Base-by-base conservation (phyloP, 2,113 vertebrate genomes). In the Podarcis raffonei region DNA sequence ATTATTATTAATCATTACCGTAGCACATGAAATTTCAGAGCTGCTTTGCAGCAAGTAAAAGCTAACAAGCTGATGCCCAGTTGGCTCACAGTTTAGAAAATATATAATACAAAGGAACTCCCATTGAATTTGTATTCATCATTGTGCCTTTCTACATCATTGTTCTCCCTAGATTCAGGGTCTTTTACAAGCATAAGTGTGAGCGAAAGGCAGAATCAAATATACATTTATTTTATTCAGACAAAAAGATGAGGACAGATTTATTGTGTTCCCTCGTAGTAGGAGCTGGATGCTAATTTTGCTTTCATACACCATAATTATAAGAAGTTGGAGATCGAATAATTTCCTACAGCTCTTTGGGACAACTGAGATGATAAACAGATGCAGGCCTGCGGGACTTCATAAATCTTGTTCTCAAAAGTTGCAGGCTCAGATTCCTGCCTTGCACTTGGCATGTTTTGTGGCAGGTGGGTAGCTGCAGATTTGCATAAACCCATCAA, bases 191-290 rank as follows among this genome's bases (percentile, higher is more conserved):
- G 18, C 57, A 79, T 79, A 84, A 93, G 57, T 6, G n/a, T 30
- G 42, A 69, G 79, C 35, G 3, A 59, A 85, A 90, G 71, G 0
- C n/a, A 80, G 20, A 6, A 74, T 53, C 81, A 87, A 81, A 78
- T 71, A 7, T 42, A 0, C 15, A 3, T 39, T 65, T 90, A 18
- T 85, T 81, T 84, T 79, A 48, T 68, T 84, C 42, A 77, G 57
- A 68, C 66, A 23, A n/a, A 30, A 94, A 86, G 23, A 90, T 57
- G 3, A 62, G 6, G 87, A 83, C 1, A 76, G 75, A 89, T 89
- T 83, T 83, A 76, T 78, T 4, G 0, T 27, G 82, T 66, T 35
- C 39, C 3, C 18, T 57, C 57, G 13, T 82, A 90, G n/a, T 3
- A 66, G 0, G 5, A 79, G 18, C 30, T 27, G 39, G 72, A 0